A percentile compares a stretch with the other conserved stretches of the same genome.
Conservation (phyloP, 2,113 vertebrate genomes). For the Cygnus buccinator region DNA sequence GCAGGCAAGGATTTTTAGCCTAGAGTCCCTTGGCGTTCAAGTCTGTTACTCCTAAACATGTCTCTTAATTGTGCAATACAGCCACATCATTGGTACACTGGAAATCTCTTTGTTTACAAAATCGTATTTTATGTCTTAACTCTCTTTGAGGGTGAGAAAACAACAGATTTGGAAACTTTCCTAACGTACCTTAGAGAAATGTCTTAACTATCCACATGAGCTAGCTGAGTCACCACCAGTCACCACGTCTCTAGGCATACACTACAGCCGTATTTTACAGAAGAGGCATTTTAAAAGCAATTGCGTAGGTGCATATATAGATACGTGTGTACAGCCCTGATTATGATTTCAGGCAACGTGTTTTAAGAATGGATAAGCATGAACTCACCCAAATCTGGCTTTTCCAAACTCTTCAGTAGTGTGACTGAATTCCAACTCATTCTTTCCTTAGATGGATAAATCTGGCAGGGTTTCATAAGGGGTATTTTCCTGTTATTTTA, state of each 20-base stretch:
- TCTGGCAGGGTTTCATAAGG: constrained; percentile 39
- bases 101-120: constrained; percentile 44
- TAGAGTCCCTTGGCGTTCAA: not conserved
- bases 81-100: not conserved
- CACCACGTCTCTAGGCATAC: not conserved
- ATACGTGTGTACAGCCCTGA: not conserved
- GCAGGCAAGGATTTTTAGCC: not conserved
- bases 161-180: constrained; percentile 25
- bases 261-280: not conserved
- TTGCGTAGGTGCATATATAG: not conserved
- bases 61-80: not conserved
- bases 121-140: not conserved
- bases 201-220: not conserved
- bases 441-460: constrained; percentile 26
- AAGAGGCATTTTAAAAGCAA: not conserved
- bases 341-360: not conserved
- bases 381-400: not conserved
- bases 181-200: constrained; percentile 6
- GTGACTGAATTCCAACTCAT: constrained; percentile 8
- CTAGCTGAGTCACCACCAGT: not conserved
- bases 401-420: not conserved
- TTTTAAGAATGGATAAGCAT: not conserved
- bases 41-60: not conserved
- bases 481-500: constrained; percentile 56
- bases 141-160: constrained; percentile 8